phyloP scores from a whole-genome alignment of 2,888 invertebrate species.

The Ophion slaviceki region DNA sequence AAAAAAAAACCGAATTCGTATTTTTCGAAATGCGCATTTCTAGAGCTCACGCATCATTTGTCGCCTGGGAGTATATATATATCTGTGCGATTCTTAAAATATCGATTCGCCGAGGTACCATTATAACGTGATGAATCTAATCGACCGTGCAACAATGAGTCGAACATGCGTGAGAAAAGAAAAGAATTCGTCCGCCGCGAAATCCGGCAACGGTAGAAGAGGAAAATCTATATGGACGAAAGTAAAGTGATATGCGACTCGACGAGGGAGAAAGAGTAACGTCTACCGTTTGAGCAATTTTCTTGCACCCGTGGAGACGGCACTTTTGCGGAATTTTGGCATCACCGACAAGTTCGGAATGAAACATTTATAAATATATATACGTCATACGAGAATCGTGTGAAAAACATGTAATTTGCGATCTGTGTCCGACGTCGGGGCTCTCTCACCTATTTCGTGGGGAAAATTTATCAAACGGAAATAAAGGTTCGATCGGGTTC shows the following conservation, averaged over 20 bases:
- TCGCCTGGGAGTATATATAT: neutral
- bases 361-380: neutral
- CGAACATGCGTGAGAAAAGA: neutral
- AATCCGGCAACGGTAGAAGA: neutral
- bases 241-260: neutral
- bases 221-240: constrained; percentile 1
- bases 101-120: constrained; percentile 17
- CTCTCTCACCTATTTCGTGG: constrained; percentile 59
- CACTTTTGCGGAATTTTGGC: constrained; percentile 70
- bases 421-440: neutral
- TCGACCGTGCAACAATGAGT: constrained; percentile 1
- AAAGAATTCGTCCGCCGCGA: neutral
- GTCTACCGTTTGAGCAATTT: constrained; percentile 75
- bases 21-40: constrained; percentile 14
- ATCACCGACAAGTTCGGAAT: constrained; percentile 55
- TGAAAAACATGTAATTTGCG: neutral
- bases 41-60: neutral
- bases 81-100: constrained; percentile 20
- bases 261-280: constrained; percentile 42
- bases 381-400: neutral
- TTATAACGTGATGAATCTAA: constrained; percentile 4
- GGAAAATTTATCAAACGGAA: constrained; percentile 40
- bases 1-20: neutral
- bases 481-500: constrained; percentile 33
- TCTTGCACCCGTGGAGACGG: constrained; percentile 68